Percentiles rank a stretch among this genome's conserved stretches.
These are phyloP conservation scores for Oligia latruncula DNA, from an alignment of 2,888 invertebrate species.

Conservation along the genomic window DNA sequence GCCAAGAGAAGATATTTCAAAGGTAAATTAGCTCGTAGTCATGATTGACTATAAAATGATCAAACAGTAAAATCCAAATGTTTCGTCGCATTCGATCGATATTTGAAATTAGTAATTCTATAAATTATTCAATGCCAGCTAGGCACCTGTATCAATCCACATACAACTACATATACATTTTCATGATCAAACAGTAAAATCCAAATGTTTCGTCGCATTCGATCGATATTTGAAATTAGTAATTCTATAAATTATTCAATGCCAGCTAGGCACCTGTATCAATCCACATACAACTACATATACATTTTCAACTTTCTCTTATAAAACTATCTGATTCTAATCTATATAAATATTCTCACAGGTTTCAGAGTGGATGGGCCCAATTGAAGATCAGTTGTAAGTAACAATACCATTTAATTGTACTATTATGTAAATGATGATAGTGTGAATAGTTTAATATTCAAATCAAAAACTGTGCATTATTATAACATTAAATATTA, in stretches of 20 bases:
- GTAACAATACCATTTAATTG: constrained; percentile 61
- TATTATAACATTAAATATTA: background rate
- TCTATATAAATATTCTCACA: constrained; percentile 56
- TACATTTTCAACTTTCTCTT: background rate
- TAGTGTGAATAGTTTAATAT: background rate
- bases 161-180: no score
- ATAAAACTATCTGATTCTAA: background rate
- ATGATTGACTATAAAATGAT: constrained; percentile 1
- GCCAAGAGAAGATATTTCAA: background rate
- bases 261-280: background rate
- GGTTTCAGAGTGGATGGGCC: constrained; percentile 83
- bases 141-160: background rate
- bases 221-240: background rate
- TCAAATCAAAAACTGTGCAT: background rate
- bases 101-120: background rate
- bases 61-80: background rate
- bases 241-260: background rate
- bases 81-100: background rate
- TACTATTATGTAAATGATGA: background rate
- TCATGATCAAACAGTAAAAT: no score
- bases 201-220: background rate
- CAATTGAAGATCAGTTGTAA: constrained; percentile 81
- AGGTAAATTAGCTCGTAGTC: background rate
- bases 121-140: background rate
- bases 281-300: no score